A percentile compares a stretch with the other conserved stretches of the same genome.
Evolutionary conservation across 2,113 vertebrate species (phyloP).

Genomic region (Hypocryptadius cinnamomeus): DNA sequence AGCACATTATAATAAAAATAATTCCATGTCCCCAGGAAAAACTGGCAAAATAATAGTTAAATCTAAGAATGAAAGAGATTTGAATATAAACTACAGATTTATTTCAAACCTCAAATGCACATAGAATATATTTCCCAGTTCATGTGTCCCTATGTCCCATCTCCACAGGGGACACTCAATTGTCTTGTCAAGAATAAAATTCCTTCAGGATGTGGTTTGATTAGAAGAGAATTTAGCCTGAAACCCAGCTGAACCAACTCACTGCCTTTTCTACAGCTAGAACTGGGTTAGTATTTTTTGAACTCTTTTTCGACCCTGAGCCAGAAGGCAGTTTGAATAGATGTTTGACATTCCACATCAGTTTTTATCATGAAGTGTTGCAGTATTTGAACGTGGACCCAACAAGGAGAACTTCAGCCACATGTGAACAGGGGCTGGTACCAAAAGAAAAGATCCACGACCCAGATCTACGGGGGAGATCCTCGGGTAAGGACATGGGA

Average conservation of each 20-base stretch:
- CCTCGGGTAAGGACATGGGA: fast-evolving
- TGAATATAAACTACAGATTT: not conserved
- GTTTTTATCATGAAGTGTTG: not conserved
- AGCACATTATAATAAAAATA: not conserved
- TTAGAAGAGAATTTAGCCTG: not conserved
- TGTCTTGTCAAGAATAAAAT: not conserved
- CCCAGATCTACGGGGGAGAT: fast-evolving
- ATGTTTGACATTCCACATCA: not conserved
- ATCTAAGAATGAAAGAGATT: not conserved
- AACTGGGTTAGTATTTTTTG: not conserved
- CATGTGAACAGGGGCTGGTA: fast-evolving
- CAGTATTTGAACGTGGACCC: fast-evolving
- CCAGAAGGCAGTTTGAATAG: not conserved
- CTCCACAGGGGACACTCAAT: not conserved
- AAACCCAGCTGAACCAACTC: not conserved
- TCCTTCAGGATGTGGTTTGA: not conserved
- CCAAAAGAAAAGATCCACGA: fast-evolving
- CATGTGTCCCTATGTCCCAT: not conserved
- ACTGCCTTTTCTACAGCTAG: not conserved
- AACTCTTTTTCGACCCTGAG: not conserved
- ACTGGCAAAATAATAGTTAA: not conserved
- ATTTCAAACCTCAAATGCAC: not conserved
- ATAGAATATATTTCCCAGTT: not conserved
- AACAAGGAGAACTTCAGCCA: not conserved
- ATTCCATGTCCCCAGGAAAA: not conserved